phyloP scores from a whole-genome alignment of 2,797 vertebrate species.

The Onychomys leucogaster region DNA sequence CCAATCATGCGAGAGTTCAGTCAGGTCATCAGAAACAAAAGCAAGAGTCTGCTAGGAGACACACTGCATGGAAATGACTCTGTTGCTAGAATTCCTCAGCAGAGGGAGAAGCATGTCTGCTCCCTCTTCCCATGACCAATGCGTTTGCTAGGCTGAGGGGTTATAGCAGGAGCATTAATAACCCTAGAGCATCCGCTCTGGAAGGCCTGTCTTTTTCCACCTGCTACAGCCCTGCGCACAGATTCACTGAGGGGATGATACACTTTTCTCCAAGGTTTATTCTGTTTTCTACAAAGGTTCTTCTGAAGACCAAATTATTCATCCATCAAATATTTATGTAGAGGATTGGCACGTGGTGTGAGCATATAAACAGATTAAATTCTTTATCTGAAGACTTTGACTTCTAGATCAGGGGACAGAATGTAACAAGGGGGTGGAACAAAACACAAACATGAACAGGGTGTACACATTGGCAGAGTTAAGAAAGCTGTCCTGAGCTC shows the following conservation, averaged over 20 bases:
- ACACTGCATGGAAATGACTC: not conserved
- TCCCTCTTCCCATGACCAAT: not conserved
- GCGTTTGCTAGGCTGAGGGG: not conserved
- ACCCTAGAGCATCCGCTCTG: not conserved
- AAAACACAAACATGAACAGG: not conserved
- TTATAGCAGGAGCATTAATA: not conserved
- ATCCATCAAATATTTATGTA: slow-evolving; percentile 18
- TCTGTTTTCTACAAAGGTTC: not conserved
- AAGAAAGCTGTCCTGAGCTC: not conserved
- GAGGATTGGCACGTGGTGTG: not conserved
- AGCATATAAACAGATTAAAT: slow-evolving; percentile 16
- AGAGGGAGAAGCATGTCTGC: not conserved
- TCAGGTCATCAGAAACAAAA: not conserved
- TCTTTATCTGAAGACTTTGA: not conserved
- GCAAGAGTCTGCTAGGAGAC: not conserved
- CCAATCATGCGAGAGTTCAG: not conserved
- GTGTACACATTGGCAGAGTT: not conserved
- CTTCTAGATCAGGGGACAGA: not conserved
- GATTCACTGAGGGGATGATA: not conserved
- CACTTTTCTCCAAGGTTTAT: not conserved
- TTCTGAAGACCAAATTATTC: not conserved
- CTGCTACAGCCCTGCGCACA: not conserved
- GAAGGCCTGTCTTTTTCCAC: not conserved
- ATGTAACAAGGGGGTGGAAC: not conserved
- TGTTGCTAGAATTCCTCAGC: not conserved